Evolutionary conservation across 2,797 vertebrate genomes (phyloP).

Genomic region (Liparis tanakae): DNA sequence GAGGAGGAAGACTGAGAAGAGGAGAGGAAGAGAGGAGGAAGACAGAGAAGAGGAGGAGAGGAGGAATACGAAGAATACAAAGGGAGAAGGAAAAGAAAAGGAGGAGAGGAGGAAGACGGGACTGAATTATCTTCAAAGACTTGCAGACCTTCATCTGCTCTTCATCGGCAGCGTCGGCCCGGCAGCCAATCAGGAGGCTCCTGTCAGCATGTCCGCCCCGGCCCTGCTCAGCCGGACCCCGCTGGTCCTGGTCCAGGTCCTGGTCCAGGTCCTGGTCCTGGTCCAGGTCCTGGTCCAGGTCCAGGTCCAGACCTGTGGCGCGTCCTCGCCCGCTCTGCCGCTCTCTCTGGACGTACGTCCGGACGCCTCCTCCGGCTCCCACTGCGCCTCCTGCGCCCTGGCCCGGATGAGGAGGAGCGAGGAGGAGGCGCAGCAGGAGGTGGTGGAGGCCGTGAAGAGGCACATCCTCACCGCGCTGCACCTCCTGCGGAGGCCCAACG

Average conservation of each 20-base stretch:
- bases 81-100: no score
- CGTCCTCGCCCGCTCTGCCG: slow-evolving; percentile 69
- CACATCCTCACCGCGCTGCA: slow-evolving; percentile 99
- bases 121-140: not conserved
- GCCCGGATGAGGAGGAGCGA: slow-evolving; percentile 85
- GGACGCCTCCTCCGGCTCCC: slow-evolving; percentile 65
- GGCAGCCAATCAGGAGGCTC: slow-evolving; percentile 48
- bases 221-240: slow-evolving; percentile 87
- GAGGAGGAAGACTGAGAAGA: no score
- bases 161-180: slow-evolving; percentile 40
- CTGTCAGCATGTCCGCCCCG: slow-evolving; percentile 83
- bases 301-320: slow-evolving; percentile 79
- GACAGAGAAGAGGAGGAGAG: no score
- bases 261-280: slow-evolving; percentile 88
- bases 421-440: slow-evolving; percentile 86
- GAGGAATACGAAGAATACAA: no score
- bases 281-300: slow-evolving; percentile 81
- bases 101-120: no score
- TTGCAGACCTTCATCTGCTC: slow-evolving; percentile 11
- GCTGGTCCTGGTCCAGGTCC: slow-evolving; percentile 84
- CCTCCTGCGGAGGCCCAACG: slow-evolving; percentile 93
- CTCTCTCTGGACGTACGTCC: slow-evolving; percentile 81
- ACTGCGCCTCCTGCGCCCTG: slow-evolving; percentile 93
- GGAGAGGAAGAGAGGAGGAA: no score
- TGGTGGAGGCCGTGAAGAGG: slow-evolving; percentile 98